Conservation (phyloP, 2,113 vertebrate species). For the Sander vitreus region DNA sequence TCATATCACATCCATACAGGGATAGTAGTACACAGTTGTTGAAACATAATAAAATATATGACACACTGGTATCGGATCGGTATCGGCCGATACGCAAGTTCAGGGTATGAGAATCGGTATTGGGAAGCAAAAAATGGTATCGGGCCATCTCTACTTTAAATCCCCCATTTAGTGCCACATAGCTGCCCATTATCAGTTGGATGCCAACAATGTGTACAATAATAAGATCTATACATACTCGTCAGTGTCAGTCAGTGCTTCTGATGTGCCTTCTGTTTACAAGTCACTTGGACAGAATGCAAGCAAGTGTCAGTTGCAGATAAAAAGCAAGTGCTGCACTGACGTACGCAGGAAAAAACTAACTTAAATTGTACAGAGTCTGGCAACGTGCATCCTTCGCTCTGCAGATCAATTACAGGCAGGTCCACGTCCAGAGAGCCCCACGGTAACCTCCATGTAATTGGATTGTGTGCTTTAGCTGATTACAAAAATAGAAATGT, state of each 20-base stretch:
- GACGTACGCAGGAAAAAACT: not conserved
- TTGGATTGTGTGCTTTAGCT: conserved; percentile 74
- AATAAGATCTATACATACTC: not conserved
- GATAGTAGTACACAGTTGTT: too few relatives aligned
- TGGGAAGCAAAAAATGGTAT: too few relatives aligned
- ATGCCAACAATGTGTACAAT: not conserved
- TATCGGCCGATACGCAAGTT: too few relatives aligned
- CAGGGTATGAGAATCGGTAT: too few relatives aligned
- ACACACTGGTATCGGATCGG: too few relatives aligned
- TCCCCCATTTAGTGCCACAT: not conserved
- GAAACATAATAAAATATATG: too few relatives aligned
- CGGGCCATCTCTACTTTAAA: not conserved
- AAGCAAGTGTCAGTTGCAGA: not conserved
- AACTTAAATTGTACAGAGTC: conserved; percentile 3
- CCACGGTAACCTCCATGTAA: conserved; percentile 69
- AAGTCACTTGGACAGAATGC: not conserved
- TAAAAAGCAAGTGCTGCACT: not conserved
- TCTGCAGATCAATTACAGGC: conserved; percentile 49
- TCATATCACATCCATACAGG: too few relatives aligned
- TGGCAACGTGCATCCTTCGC: conserved; percentile 17
- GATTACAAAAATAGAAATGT: conserved; percentile 74
- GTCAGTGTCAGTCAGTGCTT: not conserved
- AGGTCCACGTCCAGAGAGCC: conserved; percentile 24
- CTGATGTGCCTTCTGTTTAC: not conserved
- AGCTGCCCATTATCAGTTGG: not conserved